phyloP scores from a whole-genome alignment of 1,140 invertebrate species.

The Monomorium pharaonis region DNA sequence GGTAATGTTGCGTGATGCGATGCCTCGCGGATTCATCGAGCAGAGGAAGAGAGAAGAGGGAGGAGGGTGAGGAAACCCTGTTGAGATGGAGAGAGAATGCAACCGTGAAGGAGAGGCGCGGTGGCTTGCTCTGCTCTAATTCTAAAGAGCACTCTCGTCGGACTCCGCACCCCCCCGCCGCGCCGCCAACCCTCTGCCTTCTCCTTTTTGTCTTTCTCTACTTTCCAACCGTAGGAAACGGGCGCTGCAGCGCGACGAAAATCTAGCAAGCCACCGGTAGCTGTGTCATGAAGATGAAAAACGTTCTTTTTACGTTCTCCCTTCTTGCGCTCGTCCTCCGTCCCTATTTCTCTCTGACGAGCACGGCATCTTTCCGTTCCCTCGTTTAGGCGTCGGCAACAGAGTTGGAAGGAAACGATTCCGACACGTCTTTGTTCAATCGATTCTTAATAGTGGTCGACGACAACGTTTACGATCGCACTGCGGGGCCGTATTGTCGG shows the following conservation, averaged over 20 bases:
- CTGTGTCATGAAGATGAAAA: conserved; percentile 72
- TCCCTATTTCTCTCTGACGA: conserved; percentile 11
- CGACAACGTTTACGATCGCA: neutral
- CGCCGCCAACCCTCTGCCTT: conserved; percentile 53
- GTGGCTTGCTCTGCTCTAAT: conserved; percentile 78
- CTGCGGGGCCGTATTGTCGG: neutral
- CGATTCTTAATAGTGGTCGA: conserved; percentile 47
- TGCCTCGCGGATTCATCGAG: conserved; percentile 83
- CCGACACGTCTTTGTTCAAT: conserved; percentile 44
- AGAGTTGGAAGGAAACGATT: conserved; percentile 42
- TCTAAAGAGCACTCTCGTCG: conserved; percentile 78
- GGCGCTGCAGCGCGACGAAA: conserved; percentile 64
- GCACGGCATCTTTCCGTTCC: conserved; percentile 9
- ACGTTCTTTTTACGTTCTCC: conserved; percentile 64
- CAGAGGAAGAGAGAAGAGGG: conserved; percentile 70
- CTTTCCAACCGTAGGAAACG: conserved; percentile 62
- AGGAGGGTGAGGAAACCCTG: conserved; percentile 47
- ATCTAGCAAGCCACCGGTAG: conserved; percentile 59
- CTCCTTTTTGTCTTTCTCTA: conserved; percentile 66
- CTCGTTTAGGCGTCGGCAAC: conserved; percentile 27
- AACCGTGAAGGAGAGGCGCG: conserved; percentile 59
- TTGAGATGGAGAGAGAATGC: conserved; percentile 35
- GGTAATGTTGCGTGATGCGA: conserved; percentile 85
- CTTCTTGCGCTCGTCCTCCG: conserved; percentile 5
- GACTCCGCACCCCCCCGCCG: conserved; percentile 60